Percentiles rank a stretch among this genome's conserved stretches.
phyloP scores from a whole-genome alignment of 1,140 invertebrate species.

The Homalodisca vitripennis region DNA sequence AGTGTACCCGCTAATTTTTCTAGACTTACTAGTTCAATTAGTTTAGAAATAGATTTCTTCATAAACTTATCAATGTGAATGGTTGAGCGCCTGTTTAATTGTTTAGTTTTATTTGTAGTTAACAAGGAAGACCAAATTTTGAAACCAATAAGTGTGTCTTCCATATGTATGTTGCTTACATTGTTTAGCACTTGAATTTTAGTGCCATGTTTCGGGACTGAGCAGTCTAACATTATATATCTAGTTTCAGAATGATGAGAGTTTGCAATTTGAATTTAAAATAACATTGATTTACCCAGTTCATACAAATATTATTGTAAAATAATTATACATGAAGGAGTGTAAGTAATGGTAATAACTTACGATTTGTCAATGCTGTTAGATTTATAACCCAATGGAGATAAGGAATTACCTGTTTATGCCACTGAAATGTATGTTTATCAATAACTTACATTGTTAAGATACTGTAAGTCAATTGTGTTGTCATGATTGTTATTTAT shows the following conservation, averaged over 20 bases:
- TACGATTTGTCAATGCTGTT: too few species aligned
- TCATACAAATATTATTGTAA: too few species aligned
- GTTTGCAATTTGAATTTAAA: neutral
- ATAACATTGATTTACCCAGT: too few species aligned
- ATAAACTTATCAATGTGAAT: neutral
- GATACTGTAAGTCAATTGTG: too few species aligned
- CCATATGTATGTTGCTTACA: constrained; percentile 23
- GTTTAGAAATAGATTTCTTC: neutral
- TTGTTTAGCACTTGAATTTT: constrained; percentile 14
- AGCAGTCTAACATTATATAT: neutral
- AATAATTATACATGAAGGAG: too few species aligned
- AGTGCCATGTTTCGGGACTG: constrained; percentile 10
- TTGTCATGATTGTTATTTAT: too few species aligned
- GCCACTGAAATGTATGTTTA: too few species aligned
- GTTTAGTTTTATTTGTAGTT: neutral
- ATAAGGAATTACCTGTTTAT: too few species aligned
- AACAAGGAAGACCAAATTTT: constrained; percentile 24
- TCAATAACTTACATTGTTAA: too few species aligned
- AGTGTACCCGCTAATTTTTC: neutral
- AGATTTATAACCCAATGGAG: too few species aligned
- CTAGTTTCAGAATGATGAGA: neutral
- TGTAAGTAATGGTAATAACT: too few species aligned
- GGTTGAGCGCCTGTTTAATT: neutral
- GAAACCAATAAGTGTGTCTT: constrained; percentile 25
- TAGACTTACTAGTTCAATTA: constrained; percentile 17